Evolutionary conservation across 2,113 vertebrate genomes (phyloP), one percentile per base, ranked within the genome.

Genomic region (Actinemys pallida): DNA sequence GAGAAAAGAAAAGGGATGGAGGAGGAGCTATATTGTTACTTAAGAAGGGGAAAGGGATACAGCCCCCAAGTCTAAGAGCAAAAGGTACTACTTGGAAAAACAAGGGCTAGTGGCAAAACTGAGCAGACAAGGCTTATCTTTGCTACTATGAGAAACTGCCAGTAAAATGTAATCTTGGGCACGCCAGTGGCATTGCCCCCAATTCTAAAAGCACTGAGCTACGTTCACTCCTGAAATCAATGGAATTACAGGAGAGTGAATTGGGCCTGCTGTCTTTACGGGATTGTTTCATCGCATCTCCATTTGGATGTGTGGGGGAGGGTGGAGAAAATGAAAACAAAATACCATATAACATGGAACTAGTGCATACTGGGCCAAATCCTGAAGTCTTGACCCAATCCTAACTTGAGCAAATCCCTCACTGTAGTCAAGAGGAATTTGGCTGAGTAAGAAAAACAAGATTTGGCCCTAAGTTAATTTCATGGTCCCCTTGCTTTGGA

Each of bases 391-490:
- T 90, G 3, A 59, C 9, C 87, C 47, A 59, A 59, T 86, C 19
- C 39, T 90, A 92, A 88, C 69, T 93, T 65, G 65, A 91, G 5
- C 86, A 89, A 90, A 90, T 62, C 6, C 49, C 81, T 86, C 72
- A 29, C 79, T 93, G 53, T 14, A 90, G 45, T 91, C 69, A 84
- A 94, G 93, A 86, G 4, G 47, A 93, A 95, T 85, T 35, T 87
- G 54, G 42, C 31, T 57, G 92, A 86, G 56, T 39, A 93, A 91
- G 20, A 24, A 95, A 89, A 92, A 2, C 1, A 95, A 95, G 54
- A 96, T 96, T 82, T 91, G 88, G 47, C 81, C 82, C 50, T 83
- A 84, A 86, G 42, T 92, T 97, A 94, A 97, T 95, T 92, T 95
- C 89, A 90, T 94, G 62, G n/a, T 97, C 78, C n/a, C 54, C 29